Conservation (phyloP, 1,140 invertebrate genomes). For the Drosophila quadrilineata region DNA sequence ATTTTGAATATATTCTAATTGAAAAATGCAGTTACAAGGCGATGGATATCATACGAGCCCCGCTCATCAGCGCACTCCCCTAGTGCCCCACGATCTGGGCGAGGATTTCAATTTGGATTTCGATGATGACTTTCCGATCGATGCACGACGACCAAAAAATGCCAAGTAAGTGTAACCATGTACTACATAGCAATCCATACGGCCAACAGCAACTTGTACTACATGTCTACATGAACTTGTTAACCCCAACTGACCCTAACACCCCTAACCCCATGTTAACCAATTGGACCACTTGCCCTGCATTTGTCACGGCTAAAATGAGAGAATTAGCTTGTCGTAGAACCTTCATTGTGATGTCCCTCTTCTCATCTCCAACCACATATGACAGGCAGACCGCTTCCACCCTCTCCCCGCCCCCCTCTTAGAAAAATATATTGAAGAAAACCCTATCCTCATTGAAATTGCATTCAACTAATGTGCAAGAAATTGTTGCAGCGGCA, state of each 20-base stretch:
- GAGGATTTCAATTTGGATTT: constrained; percentile 82
- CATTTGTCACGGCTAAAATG: too few relatives aligned
- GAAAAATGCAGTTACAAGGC: constrained; percentile 84
- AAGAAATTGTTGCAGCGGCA: constrained; percentile 74
- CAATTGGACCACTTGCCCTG: too few relatives aligned
- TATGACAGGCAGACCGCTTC: neutral
- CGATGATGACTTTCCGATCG: constrained; percentile 82
- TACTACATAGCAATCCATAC: too few relatives aligned
- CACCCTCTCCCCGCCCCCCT: too few relatives aligned
- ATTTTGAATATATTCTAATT: neutral
- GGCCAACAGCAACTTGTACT: too few relatives aligned
- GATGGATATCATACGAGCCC: constrained; percentile 93
- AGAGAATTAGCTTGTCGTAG: too few relatives aligned
- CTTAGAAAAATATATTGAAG: neutral
- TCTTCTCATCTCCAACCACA: neutral
- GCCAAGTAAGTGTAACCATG: constrained; percentile 92
- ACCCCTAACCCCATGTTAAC: too few relatives aligned
- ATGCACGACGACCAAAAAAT: constrained; percentile 87
- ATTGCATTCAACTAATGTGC: constrained; percentile 50
- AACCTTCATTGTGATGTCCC: constrained; percentile 39
- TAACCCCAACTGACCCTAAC: too few relatives aligned
- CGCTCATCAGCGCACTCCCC: constrained; percentile 86
- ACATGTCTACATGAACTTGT: too few relatives aligned
- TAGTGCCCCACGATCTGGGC: constrained; percentile 84
- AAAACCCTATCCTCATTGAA: constrained; percentile 4